These are phyloP conservation scores for Hydrozoanthus gracilis DNA, from an alignment of 92 coral and sea anemone species.

Conservation along the genomic window DNA sequence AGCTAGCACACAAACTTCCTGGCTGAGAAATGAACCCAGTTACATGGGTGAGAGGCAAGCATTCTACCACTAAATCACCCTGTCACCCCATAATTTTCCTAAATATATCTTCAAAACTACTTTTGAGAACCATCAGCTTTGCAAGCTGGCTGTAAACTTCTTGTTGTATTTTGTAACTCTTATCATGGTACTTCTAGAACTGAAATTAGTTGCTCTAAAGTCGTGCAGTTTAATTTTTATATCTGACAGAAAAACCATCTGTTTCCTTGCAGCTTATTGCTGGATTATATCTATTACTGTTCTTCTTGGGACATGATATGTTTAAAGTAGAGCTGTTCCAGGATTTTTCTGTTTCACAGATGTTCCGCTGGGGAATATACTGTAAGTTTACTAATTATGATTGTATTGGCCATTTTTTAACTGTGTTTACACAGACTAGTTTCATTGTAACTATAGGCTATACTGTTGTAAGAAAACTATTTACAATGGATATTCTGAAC, in stretches of 20 bases:
- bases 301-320: slow-evolving; percentile 76
- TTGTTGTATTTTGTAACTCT: neutral
- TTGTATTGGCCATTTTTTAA: neutral
- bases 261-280: slow-evolving; percentile 69
- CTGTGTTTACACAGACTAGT: neutral
- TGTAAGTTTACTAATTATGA: slow-evolving; percentile 56
- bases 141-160: too few relatives aligned
- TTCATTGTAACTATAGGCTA: neutral
- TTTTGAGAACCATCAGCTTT: too few relatives aligned
- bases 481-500: too few relatives aligned
- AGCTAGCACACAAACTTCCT: too few relatives aligned
- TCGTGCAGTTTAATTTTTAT: neutral
- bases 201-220: neutral
- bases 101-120: too few relatives aligned
- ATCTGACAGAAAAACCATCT: neutral
- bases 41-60: too few relatives aligned
- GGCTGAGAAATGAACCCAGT: too few relatives aligned
- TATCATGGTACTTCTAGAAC: neutral
- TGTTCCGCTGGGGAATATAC: slow-evolving; percentile 81
- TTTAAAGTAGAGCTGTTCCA: slow-evolving; percentile 72
- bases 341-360: slow-evolving; percentile 63
- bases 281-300: slow-evolving; percentile 67
- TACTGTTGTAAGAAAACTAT: too few relatives aligned
- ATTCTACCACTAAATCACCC: too few relatives aligned
- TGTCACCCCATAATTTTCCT: too few relatives aligned